Conservation (phyloP, 1,140 invertebrate species). For the Drosophila gunungcola region DNA sequence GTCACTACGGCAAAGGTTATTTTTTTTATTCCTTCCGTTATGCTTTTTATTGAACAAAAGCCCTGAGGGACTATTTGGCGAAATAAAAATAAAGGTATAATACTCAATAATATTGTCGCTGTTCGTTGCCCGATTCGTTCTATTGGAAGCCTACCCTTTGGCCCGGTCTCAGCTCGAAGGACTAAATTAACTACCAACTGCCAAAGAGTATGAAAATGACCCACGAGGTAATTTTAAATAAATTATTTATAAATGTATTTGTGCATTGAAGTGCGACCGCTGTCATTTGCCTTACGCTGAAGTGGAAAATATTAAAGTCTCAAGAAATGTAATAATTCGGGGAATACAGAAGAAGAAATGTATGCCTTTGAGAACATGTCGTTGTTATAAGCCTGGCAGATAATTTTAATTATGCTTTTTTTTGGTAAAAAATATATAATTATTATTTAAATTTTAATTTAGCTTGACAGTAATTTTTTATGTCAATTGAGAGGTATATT, state of each 20-base stretch:
- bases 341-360: neutral
- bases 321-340: neutral
- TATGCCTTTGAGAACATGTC: too few species aligned
- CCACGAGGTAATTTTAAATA: conserved; percentile 77
- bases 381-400: too few species aligned
- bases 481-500: too few species aligned
- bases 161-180: conserved; percentile 24
- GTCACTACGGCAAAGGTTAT: conserved; percentile 53
- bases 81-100: conserved; percentile 82
- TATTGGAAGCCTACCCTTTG: conserved; percentile 30
- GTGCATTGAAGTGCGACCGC: conserved; percentile 69
- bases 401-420: too few species aligned
- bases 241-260: conserved; percentile 80
- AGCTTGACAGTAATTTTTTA: too few species aligned
- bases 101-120: conserved; percentile 77
- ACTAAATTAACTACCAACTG: conserved; percentile 79
- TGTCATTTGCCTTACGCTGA: conserved; percentile 47
- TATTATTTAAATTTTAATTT: too few species aligned
- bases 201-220: conserved; percentile 49
- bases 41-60: conserved; percentile 76
- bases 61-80: conserved; percentile 76
- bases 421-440: too few species aligned
- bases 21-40: conserved; percentile 46
- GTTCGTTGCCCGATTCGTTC: conserved; percentile 12
- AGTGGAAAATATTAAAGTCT: conserved; percentile 2